Evolutionary conservation across 2,888 invertebrate genomes (phyloP).

Genomic region (Scrobipalpa atriplicella): DNA sequence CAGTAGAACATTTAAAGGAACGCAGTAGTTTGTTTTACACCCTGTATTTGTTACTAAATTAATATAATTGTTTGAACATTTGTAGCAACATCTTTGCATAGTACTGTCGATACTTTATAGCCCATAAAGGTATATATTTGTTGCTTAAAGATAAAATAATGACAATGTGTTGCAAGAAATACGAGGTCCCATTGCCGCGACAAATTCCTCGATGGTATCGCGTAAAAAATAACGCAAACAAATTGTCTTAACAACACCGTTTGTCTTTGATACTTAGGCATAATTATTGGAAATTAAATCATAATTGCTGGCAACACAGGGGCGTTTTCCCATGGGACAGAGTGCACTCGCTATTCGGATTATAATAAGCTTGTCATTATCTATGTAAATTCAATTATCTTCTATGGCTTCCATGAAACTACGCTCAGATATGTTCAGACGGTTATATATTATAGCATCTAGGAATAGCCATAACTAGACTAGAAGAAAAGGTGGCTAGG

Average conservation of each 20-base stretch:
- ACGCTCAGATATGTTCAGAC: constrained; percentile 23
- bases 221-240: not conserved
- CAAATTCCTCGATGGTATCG: not conserved
- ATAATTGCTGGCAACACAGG: constrained; percentile 11
- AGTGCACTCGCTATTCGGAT: constrained; percentile 14
- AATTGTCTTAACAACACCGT: constrained; percentile 12
- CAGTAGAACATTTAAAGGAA: too few species aligned
- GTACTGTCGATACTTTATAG: not conserved
- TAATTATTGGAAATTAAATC: constrained; percentile 27
- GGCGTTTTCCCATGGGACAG: constrained; percentile 23
- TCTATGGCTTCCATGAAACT: constrained; percentile 26
- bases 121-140: not conserved
- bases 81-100: not conserved
- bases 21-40: too few species aligned
- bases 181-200: not conserved
- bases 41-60: too few species aligned
- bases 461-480: constrained; percentile 18
- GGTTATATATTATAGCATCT: constrained; percentile 18
- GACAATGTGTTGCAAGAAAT: not conserved
- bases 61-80: not conserved
- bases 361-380: constrained; percentile 29
- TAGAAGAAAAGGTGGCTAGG: constrained; percentile 28
- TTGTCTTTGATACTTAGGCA: constrained; percentile 14
- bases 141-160: not conserved
- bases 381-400: constrained; percentile 29